phyloP scores from a whole-genome alignment of 2,888 invertebrate species.

The Scaptomyza reducta region DNA sequence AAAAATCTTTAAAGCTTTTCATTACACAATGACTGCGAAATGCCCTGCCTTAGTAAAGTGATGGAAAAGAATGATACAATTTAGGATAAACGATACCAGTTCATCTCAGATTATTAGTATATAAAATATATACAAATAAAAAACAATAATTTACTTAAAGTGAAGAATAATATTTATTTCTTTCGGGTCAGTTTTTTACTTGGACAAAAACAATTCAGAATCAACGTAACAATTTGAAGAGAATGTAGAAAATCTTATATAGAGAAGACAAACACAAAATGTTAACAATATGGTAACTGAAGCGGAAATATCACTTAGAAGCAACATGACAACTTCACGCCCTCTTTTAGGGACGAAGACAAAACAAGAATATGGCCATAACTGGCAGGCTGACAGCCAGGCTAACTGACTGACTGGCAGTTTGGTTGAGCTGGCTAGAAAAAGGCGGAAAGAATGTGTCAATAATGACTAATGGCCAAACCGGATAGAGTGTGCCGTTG shows the following conservation, averaged over 20 bases:
- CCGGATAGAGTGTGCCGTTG: constrained; percentile 27
- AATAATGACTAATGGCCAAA: constrained; percentile 72
- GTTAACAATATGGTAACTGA: constrained; percentile 57
- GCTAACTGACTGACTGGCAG: constrained; percentile 8
- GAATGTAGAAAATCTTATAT: constrained; percentile 5
- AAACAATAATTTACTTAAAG: neutral
- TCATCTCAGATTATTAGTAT: neutral
- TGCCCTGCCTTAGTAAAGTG: constrained; percentile 14
- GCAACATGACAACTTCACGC: constrained; percentile 28
- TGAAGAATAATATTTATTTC: neutral
- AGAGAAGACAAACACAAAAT: constrained; percentile 36
- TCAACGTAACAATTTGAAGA: neutral
- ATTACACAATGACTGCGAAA: constrained; percentile 6
- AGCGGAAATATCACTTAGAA: constrained; percentile 65
- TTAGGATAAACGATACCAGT: neutral
- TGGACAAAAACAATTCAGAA: neutral
- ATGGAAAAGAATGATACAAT: neutral
- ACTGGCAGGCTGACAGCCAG: constrained; percentile 2
- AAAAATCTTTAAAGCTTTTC: neutral
- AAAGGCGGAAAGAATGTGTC: constrained; percentile 73
- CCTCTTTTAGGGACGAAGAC: neutral
- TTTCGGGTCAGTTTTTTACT: neutral
- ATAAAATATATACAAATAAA: too few species aligned
- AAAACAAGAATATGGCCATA: constrained; percentile 6
- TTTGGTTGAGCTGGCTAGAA: constrained; percentile 38